Conservation (phyloP, 2,888 invertebrate genomes). For the Mycogona germanica region DNA sequence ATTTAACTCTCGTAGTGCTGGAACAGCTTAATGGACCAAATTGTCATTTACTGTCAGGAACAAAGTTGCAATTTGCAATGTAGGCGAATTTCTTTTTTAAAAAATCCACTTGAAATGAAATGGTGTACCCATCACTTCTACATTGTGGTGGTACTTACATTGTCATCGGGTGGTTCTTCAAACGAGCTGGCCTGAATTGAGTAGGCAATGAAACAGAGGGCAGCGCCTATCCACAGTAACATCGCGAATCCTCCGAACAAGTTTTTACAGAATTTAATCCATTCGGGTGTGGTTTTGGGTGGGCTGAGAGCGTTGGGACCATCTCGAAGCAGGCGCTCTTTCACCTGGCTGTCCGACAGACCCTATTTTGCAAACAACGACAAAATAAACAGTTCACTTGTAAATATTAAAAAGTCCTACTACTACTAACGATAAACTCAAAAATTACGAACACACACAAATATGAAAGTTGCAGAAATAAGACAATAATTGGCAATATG, state of each 20-base stretch:
- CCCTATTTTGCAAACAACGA: no score
- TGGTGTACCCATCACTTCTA: no score
- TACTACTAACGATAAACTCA: not conserved
- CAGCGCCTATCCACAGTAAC: constrained; percentile 63
- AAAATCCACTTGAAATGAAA: no score
- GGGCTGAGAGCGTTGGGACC: constrained; percentile 63
- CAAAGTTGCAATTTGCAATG: not conserved
- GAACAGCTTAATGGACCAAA: no score
- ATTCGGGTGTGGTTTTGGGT: constrained; percentile 57
- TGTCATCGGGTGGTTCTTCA: constrained; percentile 35
- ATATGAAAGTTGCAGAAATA: not conserved
- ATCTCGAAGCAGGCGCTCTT: constrained; percentile 43
- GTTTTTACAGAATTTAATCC: constrained; percentile 49
- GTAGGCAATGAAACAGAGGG: constrained; percentile 54
- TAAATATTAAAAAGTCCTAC: not conserved
- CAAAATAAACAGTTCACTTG: constrained; percentile 3
- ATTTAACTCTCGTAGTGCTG: no score
- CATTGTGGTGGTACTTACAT: constrained; percentile 27
- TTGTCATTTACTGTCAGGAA: not conserved
- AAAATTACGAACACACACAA: not conserved
- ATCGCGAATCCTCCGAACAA: constrained; percentile 65
- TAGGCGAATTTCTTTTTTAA: no score
- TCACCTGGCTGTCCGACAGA: constrained; percentile 46
- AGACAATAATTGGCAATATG: not conserved
- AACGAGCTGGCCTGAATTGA: constrained; percentile 31